Percentiles rank a stretch among this genome's conserved stretches.
These are phyloP conservation scores for Stigmatopora nigra DNA, from an alignment of 2,113 vertebrate species.

Conservation along the genomic window DNA sequence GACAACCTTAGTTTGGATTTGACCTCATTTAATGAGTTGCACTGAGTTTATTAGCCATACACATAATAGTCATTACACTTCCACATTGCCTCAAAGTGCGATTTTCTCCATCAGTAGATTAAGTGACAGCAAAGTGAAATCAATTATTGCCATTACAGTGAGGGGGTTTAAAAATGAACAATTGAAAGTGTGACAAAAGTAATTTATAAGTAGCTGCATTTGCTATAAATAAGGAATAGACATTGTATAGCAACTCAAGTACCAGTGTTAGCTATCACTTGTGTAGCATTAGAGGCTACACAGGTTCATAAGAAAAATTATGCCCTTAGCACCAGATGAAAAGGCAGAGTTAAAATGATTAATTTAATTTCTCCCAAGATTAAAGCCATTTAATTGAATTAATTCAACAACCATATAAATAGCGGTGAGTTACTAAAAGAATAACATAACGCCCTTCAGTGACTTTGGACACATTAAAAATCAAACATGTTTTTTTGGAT, in stretches of 20 bases:
- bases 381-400: conserved; percentile 29
- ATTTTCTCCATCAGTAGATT: conserved; percentile 36
- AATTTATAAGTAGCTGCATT: not conserved
- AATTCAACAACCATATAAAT: conserved; percentile 34
- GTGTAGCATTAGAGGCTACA: conserved; percentile 23
- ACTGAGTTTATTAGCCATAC: conserved; percentile 48
- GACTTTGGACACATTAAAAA: conserved; percentile 43
- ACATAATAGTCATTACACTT: conserved; percentile 18
- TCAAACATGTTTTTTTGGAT: conserved; percentile 20
- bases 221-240: conserved; percentile 12
- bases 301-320: conserved; percentile 25
- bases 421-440: conserved; percentile 3
- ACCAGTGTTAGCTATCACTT: conserved; percentile 16
- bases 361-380: conserved; percentile 15
- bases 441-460: conserved; percentile 15
- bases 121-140: conserved; percentile 10
- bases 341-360: conserved; percentile 5
- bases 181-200: not conserved
- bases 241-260: conserved; percentile 1
- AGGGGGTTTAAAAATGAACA: not conserved
- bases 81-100: conserved; percentile 35
- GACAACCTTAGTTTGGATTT: not conserved
- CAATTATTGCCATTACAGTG: conserved; percentile 38
- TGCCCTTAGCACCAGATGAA: conserved; percentile 1
- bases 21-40: conserved; percentile 9